phyloP scores from a whole-genome alignment of 2,888 invertebrate genomes.

The Erebia epiphron region DNA sequence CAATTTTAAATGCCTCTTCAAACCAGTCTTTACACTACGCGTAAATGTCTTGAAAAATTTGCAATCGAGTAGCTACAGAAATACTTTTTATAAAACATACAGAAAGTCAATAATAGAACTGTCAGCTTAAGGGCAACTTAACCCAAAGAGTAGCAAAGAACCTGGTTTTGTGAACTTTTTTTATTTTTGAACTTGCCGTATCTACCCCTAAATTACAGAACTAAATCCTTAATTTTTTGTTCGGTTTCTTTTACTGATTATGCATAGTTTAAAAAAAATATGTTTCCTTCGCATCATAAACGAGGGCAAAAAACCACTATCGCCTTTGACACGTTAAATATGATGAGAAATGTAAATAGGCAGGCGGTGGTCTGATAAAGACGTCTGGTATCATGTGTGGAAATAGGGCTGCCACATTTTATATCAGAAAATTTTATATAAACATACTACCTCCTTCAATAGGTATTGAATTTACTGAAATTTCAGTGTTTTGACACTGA shows the following conservation, averaged over 20 bases:
- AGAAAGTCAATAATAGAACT: no score
- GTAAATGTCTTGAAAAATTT: not conserved
- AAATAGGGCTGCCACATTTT: slow-evolving; percentile 9
- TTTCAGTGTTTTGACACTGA: no score
- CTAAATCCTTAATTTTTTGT: not conserved
- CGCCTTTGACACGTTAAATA: slow-evolving; percentile 28
- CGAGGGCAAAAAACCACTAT: slow-evolving; percentile 8
- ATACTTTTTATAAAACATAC: not conserved
- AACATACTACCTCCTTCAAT: no score
- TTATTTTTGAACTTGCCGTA: not conserved
- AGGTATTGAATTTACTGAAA: no score
- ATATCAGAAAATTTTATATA: not conserved
- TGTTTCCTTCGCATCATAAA: not conserved
- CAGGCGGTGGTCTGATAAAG: slow-evolving; percentile 56
- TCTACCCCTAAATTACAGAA: not conserved
- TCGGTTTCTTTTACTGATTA: not conserved
- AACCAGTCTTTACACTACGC: not conserved
- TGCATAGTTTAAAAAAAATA: not conserved
- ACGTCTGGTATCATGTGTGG: slow-evolving; percentile 53
- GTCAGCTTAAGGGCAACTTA: not conserved
- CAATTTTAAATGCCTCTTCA: not conserved
- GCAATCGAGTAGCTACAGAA: not conserved
- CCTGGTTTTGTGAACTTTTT: no score
- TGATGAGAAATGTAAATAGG: slow-evolving; percentile 57
- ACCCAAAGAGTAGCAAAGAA: not conserved